phyloP scores from a whole-genome alignment of 2,797 vertebrate species.

The Zalophus californianus region DNA sequence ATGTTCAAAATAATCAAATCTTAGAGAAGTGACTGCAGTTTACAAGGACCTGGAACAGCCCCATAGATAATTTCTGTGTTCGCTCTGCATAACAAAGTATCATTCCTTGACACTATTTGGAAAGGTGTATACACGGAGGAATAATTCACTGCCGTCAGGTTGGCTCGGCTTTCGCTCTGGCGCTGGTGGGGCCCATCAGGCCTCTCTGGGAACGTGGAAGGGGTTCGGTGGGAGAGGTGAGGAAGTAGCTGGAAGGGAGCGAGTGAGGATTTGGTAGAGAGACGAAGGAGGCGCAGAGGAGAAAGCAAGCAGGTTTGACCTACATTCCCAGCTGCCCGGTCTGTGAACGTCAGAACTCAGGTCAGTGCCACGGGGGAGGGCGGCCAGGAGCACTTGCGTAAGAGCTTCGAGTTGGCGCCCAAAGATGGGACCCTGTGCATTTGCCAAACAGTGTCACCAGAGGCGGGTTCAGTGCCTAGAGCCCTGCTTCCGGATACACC shows the following conservation, averaged over 20 bases:
- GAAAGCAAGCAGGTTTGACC: conserved; percentile 34
- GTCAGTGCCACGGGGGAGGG: not conserved
- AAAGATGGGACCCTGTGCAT: not conserved
- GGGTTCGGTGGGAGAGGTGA: not conserved
- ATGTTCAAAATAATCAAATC: conserved; percentile 60
- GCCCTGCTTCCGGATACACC: not conserved
- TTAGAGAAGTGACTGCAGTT: conserved; percentile 38
- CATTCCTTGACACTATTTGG: not conserved
- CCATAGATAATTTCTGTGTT: conserved; percentile 4
- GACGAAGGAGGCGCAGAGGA: not conserved
- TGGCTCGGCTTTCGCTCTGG: not conserved
- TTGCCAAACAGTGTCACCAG: not conserved
- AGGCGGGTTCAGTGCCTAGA: not conserved
- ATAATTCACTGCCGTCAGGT: not conserved
- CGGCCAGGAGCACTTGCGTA: not conserved
- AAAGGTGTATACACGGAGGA: not conserved
- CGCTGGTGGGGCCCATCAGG: not conserved
- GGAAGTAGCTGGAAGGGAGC: not conserved
- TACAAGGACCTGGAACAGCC: not conserved
- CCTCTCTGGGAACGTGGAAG: not conserved
- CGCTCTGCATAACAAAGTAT: not conserved
- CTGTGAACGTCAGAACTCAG: conserved; percentile 38
- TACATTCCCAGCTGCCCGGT: conserved; percentile 42
- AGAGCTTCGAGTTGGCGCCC: not conserved
- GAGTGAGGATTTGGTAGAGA: not conserved